These are phyloP conservation scores for Corythoichthys intestinalis DNA, from an alignment of 2,113 vertebrate species.

Conservation along the genomic window DNA sequence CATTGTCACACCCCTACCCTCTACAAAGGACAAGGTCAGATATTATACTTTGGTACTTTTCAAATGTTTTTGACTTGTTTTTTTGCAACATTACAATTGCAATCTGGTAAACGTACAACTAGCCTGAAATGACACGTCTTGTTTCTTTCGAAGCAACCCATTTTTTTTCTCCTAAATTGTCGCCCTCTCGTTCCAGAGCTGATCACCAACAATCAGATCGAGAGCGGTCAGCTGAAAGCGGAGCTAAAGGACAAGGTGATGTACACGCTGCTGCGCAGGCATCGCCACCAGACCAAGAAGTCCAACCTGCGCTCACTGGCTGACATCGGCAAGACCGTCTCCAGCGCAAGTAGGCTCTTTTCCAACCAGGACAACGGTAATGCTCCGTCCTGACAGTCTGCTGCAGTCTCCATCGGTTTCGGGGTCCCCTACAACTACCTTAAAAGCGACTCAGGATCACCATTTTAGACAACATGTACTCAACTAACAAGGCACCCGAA, in stretches of 20 bases:
- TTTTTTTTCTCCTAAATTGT: neutral
- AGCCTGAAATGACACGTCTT: no score
- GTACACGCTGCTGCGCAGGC: slow-evolving; percentile 91
- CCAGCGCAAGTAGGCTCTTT: slow-evolving; percentile 99
- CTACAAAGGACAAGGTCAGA: no score
- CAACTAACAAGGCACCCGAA: neutral
- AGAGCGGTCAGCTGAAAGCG: slow-evolving; percentile 84
- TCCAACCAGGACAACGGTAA: slow-evolving; percentile 95
- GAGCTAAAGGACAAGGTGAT: slow-evolving; percentile 96
- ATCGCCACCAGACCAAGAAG: slow-evolving; percentile 98
- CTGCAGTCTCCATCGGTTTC: slow-evolving; percentile 65
- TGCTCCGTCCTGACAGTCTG: slow-evolving; percentile 75
- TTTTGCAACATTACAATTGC: neutral
- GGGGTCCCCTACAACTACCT: neutral
- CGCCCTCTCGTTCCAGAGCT: slow-evolving; percentile 72
- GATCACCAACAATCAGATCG: slow-evolving; percentile 93
- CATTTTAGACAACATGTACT: neutral
- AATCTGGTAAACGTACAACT: neutral
- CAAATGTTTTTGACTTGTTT: neutral
- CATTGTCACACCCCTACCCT: no score
- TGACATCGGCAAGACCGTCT: slow-evolving; percentile 98
- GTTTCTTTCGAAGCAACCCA: neutral
- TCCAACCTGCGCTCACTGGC: slow-evolving; percentile 96
- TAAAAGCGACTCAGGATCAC: slow-evolving; percentile 1
- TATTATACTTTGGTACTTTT: no score